Evolutionary conservation across 2,888 invertebrate species (phyloP).

Genomic region (Diarsia rubi): DNA sequence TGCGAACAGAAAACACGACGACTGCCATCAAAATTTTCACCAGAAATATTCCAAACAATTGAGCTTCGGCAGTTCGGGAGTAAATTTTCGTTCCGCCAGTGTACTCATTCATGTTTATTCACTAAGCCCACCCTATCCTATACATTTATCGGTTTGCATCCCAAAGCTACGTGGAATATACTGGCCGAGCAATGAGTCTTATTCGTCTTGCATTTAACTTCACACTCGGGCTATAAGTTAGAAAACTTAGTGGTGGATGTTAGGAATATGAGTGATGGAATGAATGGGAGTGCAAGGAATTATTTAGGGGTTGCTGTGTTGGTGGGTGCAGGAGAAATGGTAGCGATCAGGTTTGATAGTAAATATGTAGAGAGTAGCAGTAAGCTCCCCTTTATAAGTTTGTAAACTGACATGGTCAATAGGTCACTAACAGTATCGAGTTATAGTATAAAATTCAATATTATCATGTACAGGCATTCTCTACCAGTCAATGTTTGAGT

Average conservation of each 20-base stretch:
- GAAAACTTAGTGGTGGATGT: constrained; percentile 55
- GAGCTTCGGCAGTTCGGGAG: neutral
- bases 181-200: constrained; percentile 72
- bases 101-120: constrained; percentile 77
- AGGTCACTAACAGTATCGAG: no score
- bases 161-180: constrained; percentile 79
- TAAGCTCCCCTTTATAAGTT: no score
- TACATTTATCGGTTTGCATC: constrained; percentile 87
- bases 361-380: no score
- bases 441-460: no score
- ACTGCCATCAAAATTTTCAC: constrained; percentile 11
- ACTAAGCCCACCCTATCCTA: constrained; percentile 78
- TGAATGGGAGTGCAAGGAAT: constrained; percentile 32
- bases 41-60: constrained; percentile 38
- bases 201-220: constrained; percentile 84
- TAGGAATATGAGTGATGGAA: constrained; percentile 60
- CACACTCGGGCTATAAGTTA: constrained; percentile 75
- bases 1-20: constrained; percentile 9
- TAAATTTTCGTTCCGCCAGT: constrained; percentile 59
- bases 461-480: no score
- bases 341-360: neutral
- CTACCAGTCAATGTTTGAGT: no score
- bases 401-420: no score
- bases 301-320: constrained; percentile 37
- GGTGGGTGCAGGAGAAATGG: neutral